Percentiles rank a stretch among this genome's conserved stretches.
Evolutionary conservation across 1,140 invertebrate genomes (phyloP).

Genomic region (Eupristina koningsbergeri): DNA sequence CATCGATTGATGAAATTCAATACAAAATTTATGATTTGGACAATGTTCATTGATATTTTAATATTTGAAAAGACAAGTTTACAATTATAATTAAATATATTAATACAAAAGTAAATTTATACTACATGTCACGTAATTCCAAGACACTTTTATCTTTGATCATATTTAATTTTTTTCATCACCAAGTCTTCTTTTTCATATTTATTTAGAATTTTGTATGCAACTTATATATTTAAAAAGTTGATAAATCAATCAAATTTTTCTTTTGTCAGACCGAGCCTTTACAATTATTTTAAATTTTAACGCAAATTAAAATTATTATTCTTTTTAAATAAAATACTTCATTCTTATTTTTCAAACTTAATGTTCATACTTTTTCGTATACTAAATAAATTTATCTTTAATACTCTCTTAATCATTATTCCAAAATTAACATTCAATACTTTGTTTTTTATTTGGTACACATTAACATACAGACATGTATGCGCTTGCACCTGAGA

Average conservation of each 20-base stretch:
- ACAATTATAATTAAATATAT: conserved; percentile 21
- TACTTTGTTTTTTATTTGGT: neutral
- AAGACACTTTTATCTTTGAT: conserved; percentile 42
- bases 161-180: conserved; percentile 26
- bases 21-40: neutral
- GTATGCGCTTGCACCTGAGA: neutral
- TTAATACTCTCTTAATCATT: neutral
- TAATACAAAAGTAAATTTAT: conserved; percentile 34
- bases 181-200: conserved; percentile 3
- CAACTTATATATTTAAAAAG: conserved; percentile 15
- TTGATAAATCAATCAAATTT: conserved; percentile 15
- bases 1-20: neutral
- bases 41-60: neutral
- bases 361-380: too few relatives aligned
- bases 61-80: conserved; percentile 4
- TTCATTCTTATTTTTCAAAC: too few relatives aligned
- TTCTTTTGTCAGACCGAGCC: neutral
- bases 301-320: too few relatives aligned
- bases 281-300: too few relatives aligned
- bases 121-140: neutral
- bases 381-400: too few relatives aligned
- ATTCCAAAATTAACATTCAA: neutral
- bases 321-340: too few relatives aligned
- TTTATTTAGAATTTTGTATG: conserved; percentile 10
- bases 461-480: neutral